Evolutionary conservation across 2,888 invertebrate genomes (phyloP), one percentile per base, ranked within the genome.

Genomic region (Rambutsinella grinnellia): DNA sequence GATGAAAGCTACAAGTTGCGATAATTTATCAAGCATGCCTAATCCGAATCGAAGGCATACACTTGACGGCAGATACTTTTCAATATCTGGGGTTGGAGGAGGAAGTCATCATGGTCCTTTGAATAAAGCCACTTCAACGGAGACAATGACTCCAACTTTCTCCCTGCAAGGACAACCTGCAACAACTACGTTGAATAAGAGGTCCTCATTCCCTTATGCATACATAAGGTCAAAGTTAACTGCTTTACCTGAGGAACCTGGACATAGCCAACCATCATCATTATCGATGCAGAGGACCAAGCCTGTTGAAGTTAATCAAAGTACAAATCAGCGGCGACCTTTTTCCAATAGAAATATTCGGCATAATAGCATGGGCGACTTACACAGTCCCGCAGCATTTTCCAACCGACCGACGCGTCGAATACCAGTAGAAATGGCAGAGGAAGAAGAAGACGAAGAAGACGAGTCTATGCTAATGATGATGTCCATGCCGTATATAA

Each of bases 191-290:
- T 17, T 49, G n/a, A 62, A 58, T 10, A 83, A 81, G 49, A 63
- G 79, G 28, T 78, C 81, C 3, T 78, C 79, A 0, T 85, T 85
- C 61, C 85, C 85, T 2, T 84, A 84, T 66, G 84, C 84, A 1
- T 85, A 84, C 76, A 85, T 85, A 47, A 75, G 84, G 17, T 84
- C 84, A 21, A 84, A 84, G 61, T 78, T 85, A 17, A 76, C 84
- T 0, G 84, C 84, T 5, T 76, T 85, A 6, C 83, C 84, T 0
- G 85, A 85, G 76, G 85, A 85, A 69, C 80, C 79, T 10, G 66
- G 65, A 26, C 49, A 58, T 13, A 8, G 36, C 26, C 23, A 44
- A 10, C 8, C 57, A 58, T 46, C 23, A 19, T 19, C 44, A 26
- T 13, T 57, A 36, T 17, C 23, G 15, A 53, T 19, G 51, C 49